These are phyloP conservation scores for Danionella cerebrum DNA, from an alignment of 2,113 vertebrate genomes.

Conservation along the genomic window DNA sequence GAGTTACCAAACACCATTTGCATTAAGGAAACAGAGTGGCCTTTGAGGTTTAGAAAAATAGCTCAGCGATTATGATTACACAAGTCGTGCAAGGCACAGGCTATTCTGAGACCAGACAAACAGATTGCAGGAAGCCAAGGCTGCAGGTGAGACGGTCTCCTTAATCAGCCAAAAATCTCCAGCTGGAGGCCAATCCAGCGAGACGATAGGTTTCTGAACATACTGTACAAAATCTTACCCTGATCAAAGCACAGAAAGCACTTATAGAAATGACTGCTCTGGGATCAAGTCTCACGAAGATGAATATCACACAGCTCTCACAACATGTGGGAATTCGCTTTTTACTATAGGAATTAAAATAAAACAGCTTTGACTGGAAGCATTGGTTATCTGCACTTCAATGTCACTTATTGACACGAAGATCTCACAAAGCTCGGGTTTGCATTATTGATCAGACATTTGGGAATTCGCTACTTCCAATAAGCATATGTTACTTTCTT, in stretches of 20 bases:
- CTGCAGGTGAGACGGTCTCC: background rate
- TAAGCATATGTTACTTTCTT: too few species aligned
- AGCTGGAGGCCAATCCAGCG: constrained; percentile 46
- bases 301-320: constrained; percentile 34
- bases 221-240: constrained; percentile 40
- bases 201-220: constrained; percentile 47
- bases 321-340: constrained; percentile 34
- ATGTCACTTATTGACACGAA: too few species aligned
- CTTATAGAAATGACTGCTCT: constrained; percentile 29
- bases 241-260: constrained; percentile 56
- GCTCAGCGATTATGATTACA: background rate
- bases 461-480: too few species aligned
- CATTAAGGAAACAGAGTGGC: background rate
- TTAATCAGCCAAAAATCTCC: constrained; percentile 43
- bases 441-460: too few species aligned
- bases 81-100: background rate
- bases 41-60: background rate
- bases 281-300: constrained; percentile 20
- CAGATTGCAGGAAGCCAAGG: constrained; percentile 25
- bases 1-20: background rate
- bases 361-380: too few species aligned
- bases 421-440: too few species aligned
- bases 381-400: too few species aligned
- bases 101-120: constrained; percentile 9
- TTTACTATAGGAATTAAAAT: background rate